phyloP scores from a whole-genome alignment of 35 echinoderm and acorn worm genomes.

The Hemicentrotus pulcherrimus region DNA sequence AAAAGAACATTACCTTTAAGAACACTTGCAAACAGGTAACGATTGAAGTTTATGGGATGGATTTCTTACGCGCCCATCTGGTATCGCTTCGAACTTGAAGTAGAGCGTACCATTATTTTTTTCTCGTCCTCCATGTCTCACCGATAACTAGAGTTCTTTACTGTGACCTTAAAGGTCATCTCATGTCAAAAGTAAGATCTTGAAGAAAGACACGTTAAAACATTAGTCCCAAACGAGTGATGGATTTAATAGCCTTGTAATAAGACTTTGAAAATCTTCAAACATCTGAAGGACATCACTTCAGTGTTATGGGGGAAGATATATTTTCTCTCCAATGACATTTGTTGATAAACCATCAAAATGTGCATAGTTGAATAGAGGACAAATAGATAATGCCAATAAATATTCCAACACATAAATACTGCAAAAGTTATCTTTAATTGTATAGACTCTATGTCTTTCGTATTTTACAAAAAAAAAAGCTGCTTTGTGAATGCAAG shows the following conservation, averaged over 20 bases:
- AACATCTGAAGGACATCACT: background rate
- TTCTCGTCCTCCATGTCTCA: background rate
- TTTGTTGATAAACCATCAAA: background rate
- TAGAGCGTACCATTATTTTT: background rate
- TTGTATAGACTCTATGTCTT: no score
- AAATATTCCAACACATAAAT: background rate
- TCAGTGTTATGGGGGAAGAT: background rate
- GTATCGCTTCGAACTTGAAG: background rate
- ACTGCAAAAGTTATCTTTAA: no score
- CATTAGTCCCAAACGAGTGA: background rate
- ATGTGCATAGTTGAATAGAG: no score
- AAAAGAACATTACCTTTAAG: constrained; percentile 12
- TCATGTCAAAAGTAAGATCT: constrained; percentile 12
- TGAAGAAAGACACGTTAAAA: background rate
- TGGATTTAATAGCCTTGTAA: background rate
- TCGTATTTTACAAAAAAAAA: no score
- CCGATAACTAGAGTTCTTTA: background rate
- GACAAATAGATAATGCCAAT: background rate
- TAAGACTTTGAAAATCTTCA: background rate
- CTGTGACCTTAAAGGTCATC: background rate
- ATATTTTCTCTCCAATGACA: background rate
- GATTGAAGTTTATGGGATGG: background rate
- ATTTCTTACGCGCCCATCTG: background rate
- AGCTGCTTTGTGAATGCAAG: no score
- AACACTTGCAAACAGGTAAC: constrained; percentile 10